These are phyloP conservation scores for Drosophila auraria DNA, from an alignment of 1,140 invertebrate genomes.

Conservation along the genomic window DNA sequence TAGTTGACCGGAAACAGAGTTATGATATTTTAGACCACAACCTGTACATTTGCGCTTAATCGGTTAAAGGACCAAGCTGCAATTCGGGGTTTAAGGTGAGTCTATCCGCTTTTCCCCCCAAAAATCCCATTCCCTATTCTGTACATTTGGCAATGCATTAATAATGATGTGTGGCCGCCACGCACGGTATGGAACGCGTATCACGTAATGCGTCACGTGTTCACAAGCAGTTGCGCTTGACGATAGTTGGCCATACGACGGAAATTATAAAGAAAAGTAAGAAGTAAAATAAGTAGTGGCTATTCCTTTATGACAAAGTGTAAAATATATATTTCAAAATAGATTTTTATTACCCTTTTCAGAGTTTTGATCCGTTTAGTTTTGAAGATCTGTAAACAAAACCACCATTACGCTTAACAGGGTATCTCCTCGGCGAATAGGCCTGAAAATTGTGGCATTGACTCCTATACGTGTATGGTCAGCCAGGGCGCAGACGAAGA, in stretches of 20 bases:
- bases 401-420: background rate
- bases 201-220: constrained; percentile 76
- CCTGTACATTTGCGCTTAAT: background rate
- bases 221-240: constrained; percentile 3
- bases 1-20: background rate
- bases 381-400: background rate
- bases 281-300: background rate
- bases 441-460: background rate
- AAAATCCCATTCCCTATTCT: constrained; percentile 1
- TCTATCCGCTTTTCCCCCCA: background rate
- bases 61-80: constrained; percentile 7
- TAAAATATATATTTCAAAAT: background rate
- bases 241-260: constrained; percentile 1
- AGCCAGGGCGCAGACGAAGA: background rate
- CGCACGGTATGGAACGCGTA: constrained; percentile 63
- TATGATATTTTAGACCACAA: background rate
- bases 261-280: background rate
- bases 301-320: background rate
- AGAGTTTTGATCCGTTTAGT: background rate
- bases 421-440: constrained; percentile 4
- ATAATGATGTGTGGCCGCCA: constrained; percentile 76
- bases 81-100: constrained; percentile 6
- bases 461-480: background rate
- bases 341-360: background rate
- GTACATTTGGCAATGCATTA: constrained; percentile 74